Percentiles rank a stretch among this genome's conserved stretches.
Evolutionary conservation across 2,113 vertebrate species (phyloP).

Genomic region (Brachypteracias leptosomus): DNA sequence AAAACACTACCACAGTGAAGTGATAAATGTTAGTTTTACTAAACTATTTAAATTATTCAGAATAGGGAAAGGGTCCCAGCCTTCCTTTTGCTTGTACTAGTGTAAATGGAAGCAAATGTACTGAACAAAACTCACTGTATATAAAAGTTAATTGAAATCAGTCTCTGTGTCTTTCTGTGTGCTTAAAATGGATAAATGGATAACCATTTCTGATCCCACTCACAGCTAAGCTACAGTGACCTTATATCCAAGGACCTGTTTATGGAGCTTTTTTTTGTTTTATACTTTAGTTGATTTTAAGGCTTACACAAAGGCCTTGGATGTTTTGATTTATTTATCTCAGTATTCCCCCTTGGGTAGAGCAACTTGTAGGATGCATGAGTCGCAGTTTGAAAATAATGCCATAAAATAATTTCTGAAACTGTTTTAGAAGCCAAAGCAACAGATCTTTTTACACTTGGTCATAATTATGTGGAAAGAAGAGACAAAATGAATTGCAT

Average conservation of each 20-base stretch:
- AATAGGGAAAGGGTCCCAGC: neutral
- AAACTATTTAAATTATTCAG: slow-evolving; percentile 25
- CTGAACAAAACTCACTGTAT: neutral
- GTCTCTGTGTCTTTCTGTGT: neutral
- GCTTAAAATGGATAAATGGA: neutral
- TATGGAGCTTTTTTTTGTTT: neutral
- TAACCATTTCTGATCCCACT: neutral
- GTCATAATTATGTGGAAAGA: neutral
- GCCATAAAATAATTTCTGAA: neutral
- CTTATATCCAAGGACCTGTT: neutral
- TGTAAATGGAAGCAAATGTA: neutral
- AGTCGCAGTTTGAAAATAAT: neutral
- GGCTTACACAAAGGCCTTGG: neutral
- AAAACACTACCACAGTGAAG: neutral
- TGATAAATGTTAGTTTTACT: neutral
- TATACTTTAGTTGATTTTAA: neutral
- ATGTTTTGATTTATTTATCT: neutral
- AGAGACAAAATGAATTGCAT: neutral
- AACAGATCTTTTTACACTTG: neutral
- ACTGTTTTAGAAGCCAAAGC: neutral
- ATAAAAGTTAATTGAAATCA: neutral
- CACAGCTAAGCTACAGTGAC: neutral
- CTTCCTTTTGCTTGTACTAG: neutral
- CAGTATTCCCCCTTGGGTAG: neutral
- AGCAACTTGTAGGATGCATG: neutral